Evolutionary conservation across 2,888 invertebrate species (phyloP), one percentile per base, ranked within the genome.

Genomic region (Drosophila fungiperda): DNA sequence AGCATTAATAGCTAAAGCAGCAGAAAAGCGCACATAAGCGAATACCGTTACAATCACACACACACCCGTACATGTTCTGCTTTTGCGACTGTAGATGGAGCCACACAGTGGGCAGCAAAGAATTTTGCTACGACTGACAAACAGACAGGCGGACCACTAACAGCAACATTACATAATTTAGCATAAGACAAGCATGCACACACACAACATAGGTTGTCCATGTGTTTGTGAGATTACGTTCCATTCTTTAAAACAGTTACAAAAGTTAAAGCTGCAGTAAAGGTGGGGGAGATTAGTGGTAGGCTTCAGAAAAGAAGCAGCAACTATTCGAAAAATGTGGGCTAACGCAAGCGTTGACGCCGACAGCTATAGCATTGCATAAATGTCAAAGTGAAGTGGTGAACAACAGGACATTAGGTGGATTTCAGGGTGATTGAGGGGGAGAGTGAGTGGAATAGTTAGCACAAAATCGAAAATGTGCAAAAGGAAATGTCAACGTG

Each of bases 221-320:
- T 12, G 40, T 53, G 11, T 20, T 17, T 59, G 42, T 50, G 17
- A 40, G 36, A 49, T 33, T 69, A 54, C 54, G 23, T 68, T 55
- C 69, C 78, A 78, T 80, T 81, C 76, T 81, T 80, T 75, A 78
- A 81, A 78, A 81, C 78, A 81, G 75, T 76, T 71, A 73, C 80
- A 75, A 76, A 49, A 61, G 69, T 64, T 67, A 68, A 59, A 68
- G 48, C 45, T 62, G 63, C 35, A 71, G 66, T 61, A 53, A 54
- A 50, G 38, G 57, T 15, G 49, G 33, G 45, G 12, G 54, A 36
- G 17, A 49, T 45, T 20, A 20, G 20, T 20, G 23, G 50, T 35
- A 23, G 33, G 49, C 48, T 38, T 38, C 32, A 20, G 33, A 52
- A 57, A 40, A 55, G 42, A 49, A 72, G 59, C 72, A 62, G 63